Evolutionary conservation across 2,888 invertebrate genomes (phyloP).

Genomic region (Caenorhabditis sp.): DNA sequence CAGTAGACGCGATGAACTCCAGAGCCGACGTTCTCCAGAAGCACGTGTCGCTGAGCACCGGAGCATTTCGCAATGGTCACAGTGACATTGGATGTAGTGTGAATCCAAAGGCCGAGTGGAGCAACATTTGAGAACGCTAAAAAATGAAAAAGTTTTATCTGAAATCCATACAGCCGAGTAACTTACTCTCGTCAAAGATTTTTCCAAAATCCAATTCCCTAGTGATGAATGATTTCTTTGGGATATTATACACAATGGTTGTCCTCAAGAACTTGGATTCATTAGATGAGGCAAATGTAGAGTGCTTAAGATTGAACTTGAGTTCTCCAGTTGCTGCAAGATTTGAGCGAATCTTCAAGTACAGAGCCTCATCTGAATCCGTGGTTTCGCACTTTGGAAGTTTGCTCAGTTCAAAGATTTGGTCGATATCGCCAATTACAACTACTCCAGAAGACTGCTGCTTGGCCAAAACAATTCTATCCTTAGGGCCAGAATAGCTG

Average conservation of each 20-base stretch:
- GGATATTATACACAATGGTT: background rate
- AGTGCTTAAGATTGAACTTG: background rate
- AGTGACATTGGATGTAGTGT: background rate
- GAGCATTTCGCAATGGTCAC: background rate
- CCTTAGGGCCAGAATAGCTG: background rate
- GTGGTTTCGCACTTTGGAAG: background rate
- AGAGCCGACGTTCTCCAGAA: background rate
- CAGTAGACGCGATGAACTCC: background rate
- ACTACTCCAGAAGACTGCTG: background rate
- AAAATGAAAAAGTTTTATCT: too few relatives aligned
- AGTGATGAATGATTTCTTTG: background rate
- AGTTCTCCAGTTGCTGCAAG: background rate
- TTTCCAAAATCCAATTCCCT: background rate
- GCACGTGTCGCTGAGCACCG: background rate
- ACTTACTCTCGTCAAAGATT: background rate
- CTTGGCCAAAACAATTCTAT: background rate
- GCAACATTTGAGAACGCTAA: background rate
- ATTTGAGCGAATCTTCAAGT: background rate
- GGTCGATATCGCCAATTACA: background rate
- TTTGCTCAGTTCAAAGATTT: background rate
- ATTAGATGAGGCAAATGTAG: background rate
- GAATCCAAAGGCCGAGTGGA: background rate
- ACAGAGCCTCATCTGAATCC: slow-evolving; percentile 7
- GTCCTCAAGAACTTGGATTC: background rate
- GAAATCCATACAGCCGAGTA: too few relatives aligned